Percentiles rank a stretch among this genome's conserved stretches.
phyloP scores from a whole-genome alignment of 2,797 vertebrate genomes.

The Muscicapa comitata region DNA sequence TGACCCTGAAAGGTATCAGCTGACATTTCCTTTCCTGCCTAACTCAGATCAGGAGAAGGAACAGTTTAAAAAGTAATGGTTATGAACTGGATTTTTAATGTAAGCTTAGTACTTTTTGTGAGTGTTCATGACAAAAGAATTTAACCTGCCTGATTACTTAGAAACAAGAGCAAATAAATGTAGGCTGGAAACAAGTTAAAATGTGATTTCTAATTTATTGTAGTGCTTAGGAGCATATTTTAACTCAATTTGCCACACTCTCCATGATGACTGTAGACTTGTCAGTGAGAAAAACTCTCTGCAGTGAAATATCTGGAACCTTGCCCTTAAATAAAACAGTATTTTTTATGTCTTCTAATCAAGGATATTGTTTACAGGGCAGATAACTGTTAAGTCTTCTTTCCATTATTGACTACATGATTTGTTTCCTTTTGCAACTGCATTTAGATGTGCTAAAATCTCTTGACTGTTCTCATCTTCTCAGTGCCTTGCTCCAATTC shows the following conservation, averaged over 20 bases:
- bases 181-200: background rate
- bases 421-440: background rate
- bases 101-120: background rate
- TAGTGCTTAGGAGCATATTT: background rate
- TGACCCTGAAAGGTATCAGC: background rate
- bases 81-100: slow-evolving; percentile 15
- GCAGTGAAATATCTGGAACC: background rate
- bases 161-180: background rate
- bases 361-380: slow-evolving; percentile 13
- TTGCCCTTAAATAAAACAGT: background rate
- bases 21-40: background rate
- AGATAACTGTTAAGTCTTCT: slow-evolving; percentile 17
- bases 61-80: background rate
- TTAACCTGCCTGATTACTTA: background rate
- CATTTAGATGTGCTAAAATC: background rate
- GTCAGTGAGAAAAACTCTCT: background rate
- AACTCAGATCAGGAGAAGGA: background rate
- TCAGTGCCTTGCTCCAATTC: background rate
- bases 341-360: slow-evolving; percentile 15
- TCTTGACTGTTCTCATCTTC: background rate
- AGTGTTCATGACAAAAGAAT: background rate
- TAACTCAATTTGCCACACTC: background rate
- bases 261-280: background rate
- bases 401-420: slow-evolving; percentile 4
- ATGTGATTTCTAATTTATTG: slow-evolving; percentile 29